Evolutionary conservation across 2,888 invertebrate species (phyloP), one percentile per base, ranked within the genome.

Genomic region (Sarcophaga rosellei): DNA sequence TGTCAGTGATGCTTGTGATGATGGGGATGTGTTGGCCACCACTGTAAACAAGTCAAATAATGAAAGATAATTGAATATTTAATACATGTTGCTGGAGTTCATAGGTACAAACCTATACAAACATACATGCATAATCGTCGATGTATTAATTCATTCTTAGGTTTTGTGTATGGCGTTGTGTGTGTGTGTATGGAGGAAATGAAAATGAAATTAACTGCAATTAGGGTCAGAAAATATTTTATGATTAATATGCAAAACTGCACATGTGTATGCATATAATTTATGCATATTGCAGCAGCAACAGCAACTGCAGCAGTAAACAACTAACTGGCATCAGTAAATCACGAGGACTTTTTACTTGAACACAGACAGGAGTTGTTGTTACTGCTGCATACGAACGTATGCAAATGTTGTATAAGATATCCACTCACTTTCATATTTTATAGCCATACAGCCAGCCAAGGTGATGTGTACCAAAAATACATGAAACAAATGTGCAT

Each of bases 221-320:
- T 86, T 86, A 86, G 86, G 86, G 84, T 86, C 86, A 86, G 81
- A 84, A 86, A 81, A 84, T 84, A 78, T 87, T 35, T 35, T 78
- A 87, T 87, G 87, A 88, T 88, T 88, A 87, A 88, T 88, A 88
- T 87, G 88, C 88, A 87, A 84, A 86, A 86, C 83, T 81, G 88
- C 81, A 88, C 81, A 84, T 87, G 81, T 84, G 83, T 68, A 85
- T 84, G 74, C 84, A 88, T 82, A 87, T 78, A 87, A 85, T 85
- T 76, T 81, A 81, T 84, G 77, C 73, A 82, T 68, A 8, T 35
- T 35, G 35, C 35, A 35, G 35, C 35, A 8, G 35, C 35, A 35
- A 10, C 35, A 35, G 35, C 35, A 35, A 10, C 35, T 10, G 35
- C 35, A 35, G 47, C 69, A 78, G 47, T 59, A 79, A 70, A 63